phyloP scores from a whole-genome alignment of 2,113 vertebrate genomes.

The Calyptomena viridis region DNA sequence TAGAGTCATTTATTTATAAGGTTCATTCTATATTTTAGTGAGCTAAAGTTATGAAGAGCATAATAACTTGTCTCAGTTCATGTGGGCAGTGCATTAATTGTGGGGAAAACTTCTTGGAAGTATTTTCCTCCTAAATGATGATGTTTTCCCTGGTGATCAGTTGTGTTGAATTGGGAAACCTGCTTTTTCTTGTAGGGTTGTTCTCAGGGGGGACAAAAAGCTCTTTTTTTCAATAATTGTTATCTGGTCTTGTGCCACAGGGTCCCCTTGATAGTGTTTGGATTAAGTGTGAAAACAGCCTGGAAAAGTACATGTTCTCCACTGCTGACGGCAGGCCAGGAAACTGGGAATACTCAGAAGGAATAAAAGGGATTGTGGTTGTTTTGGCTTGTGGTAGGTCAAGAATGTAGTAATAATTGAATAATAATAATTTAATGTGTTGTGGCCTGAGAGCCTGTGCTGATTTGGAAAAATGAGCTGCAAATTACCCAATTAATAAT shows the following conservation, averaged over 20 bases:
- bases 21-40: constrained; percentile 27
- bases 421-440: neutral
- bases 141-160: neutral
- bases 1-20: constrained; percentile 30
- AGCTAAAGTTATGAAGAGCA: neutral
- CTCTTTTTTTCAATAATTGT: neutral
- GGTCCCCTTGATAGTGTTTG: neutral
- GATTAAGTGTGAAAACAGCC: neutral
- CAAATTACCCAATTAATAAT: neutral
- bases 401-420: no score
- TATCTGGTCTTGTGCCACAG: neutral
- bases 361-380: neutral
- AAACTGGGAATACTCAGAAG: neutral
- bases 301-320: neutral
- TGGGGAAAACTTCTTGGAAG: neutral
- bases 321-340: neutral
- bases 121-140: neutral
- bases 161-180: neutral
- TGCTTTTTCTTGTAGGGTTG: neutral
- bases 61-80: neutral
- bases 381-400: neutral
- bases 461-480: neutral
- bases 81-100: neutral
- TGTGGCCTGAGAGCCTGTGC: neutral
- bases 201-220: neutral